Evolutionary conservation across 1,140 invertebrate species (phyloP), one percentile per base, ranked within the genome.

Genomic region (Pristionchus pacificus): DNA sequence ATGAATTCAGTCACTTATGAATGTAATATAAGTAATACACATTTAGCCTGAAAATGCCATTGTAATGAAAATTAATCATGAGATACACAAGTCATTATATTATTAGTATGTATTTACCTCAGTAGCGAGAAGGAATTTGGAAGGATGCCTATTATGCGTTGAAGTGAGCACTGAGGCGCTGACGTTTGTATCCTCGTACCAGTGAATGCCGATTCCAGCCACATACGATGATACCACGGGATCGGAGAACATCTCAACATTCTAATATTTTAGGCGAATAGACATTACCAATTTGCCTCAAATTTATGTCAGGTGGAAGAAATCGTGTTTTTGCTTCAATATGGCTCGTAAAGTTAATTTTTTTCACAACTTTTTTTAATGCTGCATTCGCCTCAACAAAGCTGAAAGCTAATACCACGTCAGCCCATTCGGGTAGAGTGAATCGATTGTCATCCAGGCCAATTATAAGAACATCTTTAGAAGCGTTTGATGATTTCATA

Each of bases 41-140:
- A 19, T 49, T 19, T 49, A 19, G n/a, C n/a, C n/a, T n/a, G n/a
- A n/a, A n/a, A n/a, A n/a, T n/a, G n/a, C n/a, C n/a, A n/a, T n/a
- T n/a, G n/a, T n/a, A n/a, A n/a, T 14, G 29, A 65, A 2, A 28
- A 49, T 28, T 64, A 25, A 32, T 30, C 38, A 6, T 13, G 59
- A 1, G 2, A 10, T n/a, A 49, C 49, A 64, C n/a, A n/a, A n/a
- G n/a, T n/a, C n/a, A n/a, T n/a, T n/a, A n/a, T n/a, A n/a, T n/a
- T n/a, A n/a, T n/a, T n/a, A n/a, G n/a, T n/a, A n/a, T n/a, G n/a
- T n/a, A 38, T 49, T 15, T 25, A 65, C 71, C 49, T 72, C 71
- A 29, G 71, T 72, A 0, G 64, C 65, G 31, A 72, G 62, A 27
- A 72, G 66, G 31, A 72, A 72, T 19, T 71, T 60, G n/a, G 61